Evolutionary conservation across 2,797 vertebrate species (phyloP), one percentile per base, ranked within the genome.

Genomic region (Pelodytes ibericus): DNA sequence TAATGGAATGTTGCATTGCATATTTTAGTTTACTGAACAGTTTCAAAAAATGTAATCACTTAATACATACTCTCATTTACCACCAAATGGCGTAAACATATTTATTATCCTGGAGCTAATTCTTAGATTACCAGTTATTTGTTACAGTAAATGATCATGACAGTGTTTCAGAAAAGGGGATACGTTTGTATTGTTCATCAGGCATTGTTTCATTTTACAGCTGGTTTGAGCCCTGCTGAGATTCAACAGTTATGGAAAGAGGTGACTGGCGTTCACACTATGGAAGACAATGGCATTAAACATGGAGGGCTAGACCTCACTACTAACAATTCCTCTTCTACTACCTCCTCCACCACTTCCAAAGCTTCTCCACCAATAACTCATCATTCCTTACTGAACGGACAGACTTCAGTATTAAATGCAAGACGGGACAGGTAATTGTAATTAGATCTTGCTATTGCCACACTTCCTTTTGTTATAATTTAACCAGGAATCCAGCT

Each of bases 181-280:
- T 5, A 13, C 81, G 78, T 81, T 84, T 84, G 68, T 84, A 88
- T 63, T 86, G 82, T 90, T 87, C 88, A 80, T 87, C 81, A 83
- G 77, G 58, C 72, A 25, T 30, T 89, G 79, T 87, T 90, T 90
- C 81, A 65, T 91, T 89, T 93, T 88, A 60, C 85, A 97, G 95
- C 95, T 82, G 97, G 97, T 82, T 91, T 99, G 90, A 99, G 96
- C 85, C 96, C 97, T 13, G 97, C 96, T 71, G 97, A 99, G 89
- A 96, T 99, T 86, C 97, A 99, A 91, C 97, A 99, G 91, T 87
- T 99, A 84, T 99, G 97, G 97, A 99, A 99, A 90, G 97, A 99
- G 80, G 97, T 98, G 88, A 97, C 97, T 84, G 93, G 93, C 47
- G 90, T 94, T 79, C 97, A 99, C 86, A 86, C 83, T 87, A 93